Conservation (phyloP, 2,113 vertebrate genomes). For the Bothrops jararaca region DNA sequence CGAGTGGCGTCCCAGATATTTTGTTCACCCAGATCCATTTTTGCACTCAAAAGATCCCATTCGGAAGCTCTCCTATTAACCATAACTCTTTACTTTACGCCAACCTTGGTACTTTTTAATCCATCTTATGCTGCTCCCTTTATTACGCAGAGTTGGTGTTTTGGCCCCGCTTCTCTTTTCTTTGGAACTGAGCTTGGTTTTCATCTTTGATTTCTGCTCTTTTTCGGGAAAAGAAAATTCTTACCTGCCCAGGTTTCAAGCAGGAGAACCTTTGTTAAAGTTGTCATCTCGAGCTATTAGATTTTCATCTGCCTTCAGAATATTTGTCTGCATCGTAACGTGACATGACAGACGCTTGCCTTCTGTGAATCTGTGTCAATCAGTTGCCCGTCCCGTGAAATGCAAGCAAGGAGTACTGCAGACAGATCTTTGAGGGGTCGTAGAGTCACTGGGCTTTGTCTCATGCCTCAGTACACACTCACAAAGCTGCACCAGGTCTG, state of each 20-base stretch:
- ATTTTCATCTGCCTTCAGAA: not conserved
- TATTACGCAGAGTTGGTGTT: not conserved
- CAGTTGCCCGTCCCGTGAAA: not conserved
- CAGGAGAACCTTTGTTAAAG: not conserved
- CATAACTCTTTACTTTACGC: not conserved
- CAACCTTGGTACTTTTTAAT: not conserved
- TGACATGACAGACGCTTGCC: not conserved
- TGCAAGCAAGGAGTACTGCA: rapidly evolving
- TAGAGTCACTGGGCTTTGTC: not conserved
- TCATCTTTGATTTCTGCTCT: not conserved
- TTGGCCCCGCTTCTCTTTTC: not conserved
- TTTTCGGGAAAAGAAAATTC: not conserved
- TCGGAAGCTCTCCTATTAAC: not conserved
- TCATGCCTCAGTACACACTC: not conserved
- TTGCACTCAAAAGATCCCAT: not conserved
- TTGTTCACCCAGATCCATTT: not conserved
- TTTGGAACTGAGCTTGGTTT: not conserved
- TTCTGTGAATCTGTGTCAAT: not conserved
- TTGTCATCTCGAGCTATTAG: not conserved
- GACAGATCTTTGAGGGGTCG: not conserved
- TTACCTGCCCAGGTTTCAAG: not conserved
- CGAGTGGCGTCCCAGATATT: not conserved
- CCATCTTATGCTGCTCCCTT: not conserved
- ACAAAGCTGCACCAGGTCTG: not conserved
- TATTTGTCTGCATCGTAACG: not conserved